Conservation (phyloP, 2,797 vertebrate genomes). For the Lagocephalus sceleratus region DNA sequence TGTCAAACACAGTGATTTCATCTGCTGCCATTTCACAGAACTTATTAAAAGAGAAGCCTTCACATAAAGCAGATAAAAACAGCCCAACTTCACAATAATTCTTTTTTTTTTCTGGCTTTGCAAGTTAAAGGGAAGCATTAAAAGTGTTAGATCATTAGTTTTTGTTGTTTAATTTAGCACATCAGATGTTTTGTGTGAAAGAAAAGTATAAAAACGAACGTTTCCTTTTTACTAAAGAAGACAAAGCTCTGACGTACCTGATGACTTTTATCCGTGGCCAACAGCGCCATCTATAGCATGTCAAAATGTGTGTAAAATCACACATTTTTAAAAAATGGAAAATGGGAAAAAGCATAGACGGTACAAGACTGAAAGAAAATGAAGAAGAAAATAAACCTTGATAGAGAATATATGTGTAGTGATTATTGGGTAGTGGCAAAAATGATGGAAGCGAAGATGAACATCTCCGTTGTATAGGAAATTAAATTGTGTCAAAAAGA, state of each 20-base stretch:
- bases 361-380: not conserved
- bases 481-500: not conserved
- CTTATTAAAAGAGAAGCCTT: not conserved
- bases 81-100: constrained; percentile 14
- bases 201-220: too few species aligned
- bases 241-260: too few species aligned
- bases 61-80: not conserved
- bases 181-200: constrained; percentile 3
- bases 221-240: too few species aligned
- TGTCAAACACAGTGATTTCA: not conserved
- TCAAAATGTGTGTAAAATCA: too few species aligned
- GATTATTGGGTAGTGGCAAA: not conserved
- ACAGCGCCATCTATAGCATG: constrained; percentile 72
- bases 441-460: not conserved
- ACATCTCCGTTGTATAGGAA: too few species aligned
- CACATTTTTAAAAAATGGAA: constrained; percentile 20
- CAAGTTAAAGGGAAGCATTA: constrained; percentile 3
- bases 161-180: constrained; percentile 23
- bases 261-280: constrained; percentile 42
- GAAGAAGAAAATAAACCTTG: not conserved
- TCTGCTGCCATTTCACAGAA: not conserved
- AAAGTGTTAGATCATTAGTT: constrained; percentile 26
- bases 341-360: not conserved
- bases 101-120: constrained; percentile 26
- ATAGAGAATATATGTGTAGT: not conserved